A percentile compares a stretch with the other conserved stretches of the same genome.
These are phyloP conservation scores for Frieseomelitta varia DNA, from an alignment of 1,140 invertebrate species.

Conservation along the genomic window DNA sequence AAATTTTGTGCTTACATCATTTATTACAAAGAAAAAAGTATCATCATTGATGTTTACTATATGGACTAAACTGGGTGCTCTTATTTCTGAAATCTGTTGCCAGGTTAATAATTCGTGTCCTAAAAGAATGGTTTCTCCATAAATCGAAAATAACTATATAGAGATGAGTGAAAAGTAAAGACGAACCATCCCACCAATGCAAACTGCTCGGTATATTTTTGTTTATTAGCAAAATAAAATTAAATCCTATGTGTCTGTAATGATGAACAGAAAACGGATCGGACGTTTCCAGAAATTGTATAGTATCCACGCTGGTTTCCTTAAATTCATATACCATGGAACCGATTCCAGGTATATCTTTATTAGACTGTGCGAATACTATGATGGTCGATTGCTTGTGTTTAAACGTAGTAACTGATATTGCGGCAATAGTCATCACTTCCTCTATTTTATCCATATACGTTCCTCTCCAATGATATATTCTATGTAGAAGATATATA, in stretches of 20 bases:
- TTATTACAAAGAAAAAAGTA: constrained; percentile 62
- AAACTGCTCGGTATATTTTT: constrained; percentile 49
- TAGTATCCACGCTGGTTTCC: constrained; percentile 27
- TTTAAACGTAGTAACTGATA: constrained; percentile 60
- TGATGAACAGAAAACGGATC: constrained; percentile 58
- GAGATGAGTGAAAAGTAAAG: neutral
- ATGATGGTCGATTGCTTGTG: constrained; percentile 62
- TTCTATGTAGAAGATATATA: constrained; percentile 49
- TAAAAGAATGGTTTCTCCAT: constrained; percentile 17
- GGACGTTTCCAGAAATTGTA: constrained; percentile 60
- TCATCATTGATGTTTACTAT: constrained; percentile 51
- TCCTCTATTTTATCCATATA: constrained; percentile 68
- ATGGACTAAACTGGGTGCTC: constrained; percentile 45
- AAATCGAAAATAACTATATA: neutral
- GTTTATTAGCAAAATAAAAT: constrained; percentile 61
- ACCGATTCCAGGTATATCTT: constrained; percentile 24
- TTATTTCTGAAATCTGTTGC: constrained; percentile 55
- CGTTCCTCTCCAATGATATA: constrained; percentile 74
- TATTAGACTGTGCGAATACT: constrained; percentile 59
- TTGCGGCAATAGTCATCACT: constrained; percentile 45
- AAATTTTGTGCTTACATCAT: constrained; percentile 47
- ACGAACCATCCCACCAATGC: constrained; percentile 69
- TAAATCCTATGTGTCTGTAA: constrained; percentile 50
- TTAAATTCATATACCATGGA: constrained; percentile 67
- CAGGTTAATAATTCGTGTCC: constrained; percentile 66